Evolutionary conservation across 2,888 invertebrate genomes (phyloP).

Genomic region (Hydropsyche betteni): DNA sequence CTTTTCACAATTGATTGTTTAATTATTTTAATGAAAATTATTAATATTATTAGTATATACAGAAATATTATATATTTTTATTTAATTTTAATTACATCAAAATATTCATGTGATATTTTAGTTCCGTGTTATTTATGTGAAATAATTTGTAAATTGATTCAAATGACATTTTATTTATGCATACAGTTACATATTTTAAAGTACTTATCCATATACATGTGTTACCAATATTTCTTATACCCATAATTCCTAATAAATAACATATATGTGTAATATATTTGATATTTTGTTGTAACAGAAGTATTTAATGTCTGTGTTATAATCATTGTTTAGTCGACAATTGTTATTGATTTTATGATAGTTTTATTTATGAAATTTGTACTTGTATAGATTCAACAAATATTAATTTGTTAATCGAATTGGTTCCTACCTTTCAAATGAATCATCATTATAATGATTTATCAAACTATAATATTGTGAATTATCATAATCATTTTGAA

Average conservation of each 20-base stretch:
- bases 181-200: slow-evolving; percentile 7
- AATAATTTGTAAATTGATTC: background rate
- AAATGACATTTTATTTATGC: slow-evolving; percentile 7
- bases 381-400: too few relatives aligned
- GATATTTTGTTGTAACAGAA: slow-evolving; percentile 16
- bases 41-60: too few relatives aligned
- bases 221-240: slow-evolving; percentile 15
- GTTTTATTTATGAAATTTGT: slow-evolving; percentile 8
- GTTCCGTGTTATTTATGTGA: background rate
- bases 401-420: background rate
- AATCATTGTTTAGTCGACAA: slow-evolving; percentile 13
- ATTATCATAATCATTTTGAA: background rate
- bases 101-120: too few relatives aligned
- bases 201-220: slow-evolving; percentile 17
- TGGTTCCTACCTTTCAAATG: slow-evolving; percentile 9
- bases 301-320: slow-evolving; percentile 20
- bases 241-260: slow-evolving; percentile 6
- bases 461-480: background rate
- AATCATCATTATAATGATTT: background rate
- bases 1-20: too few relatives aligned
- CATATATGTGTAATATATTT: slow-evolving; percentile 2
- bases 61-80: too few relatives aligned
- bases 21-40: too few relatives aligned
- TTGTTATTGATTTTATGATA: slow-evolving; percentile 18
- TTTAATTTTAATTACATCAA: too few relatives aligned